A percentile compares a stretch with the other conserved stretches of the same genome.
Conservation (phyloP, 2,113 vertebrate species). For the Pygoscelis adeliae region DNA sequence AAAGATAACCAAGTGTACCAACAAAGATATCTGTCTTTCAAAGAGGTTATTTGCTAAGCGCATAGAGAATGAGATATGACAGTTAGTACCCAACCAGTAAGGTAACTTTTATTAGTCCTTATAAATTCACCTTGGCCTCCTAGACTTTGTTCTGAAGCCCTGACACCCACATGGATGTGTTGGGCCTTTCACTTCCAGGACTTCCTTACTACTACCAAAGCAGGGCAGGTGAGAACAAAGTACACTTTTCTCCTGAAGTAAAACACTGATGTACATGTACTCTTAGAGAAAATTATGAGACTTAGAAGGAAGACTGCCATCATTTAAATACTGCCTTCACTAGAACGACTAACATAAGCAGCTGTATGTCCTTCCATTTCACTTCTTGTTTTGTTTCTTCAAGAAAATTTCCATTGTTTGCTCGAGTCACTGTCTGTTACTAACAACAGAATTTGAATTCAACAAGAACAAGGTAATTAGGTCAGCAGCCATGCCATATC, state of each 20-base stretch:
- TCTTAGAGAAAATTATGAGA: background rate
- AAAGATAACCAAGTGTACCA: background rate
- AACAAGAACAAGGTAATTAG: background rate
- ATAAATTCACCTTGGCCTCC: background rate
- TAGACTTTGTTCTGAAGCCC: background rate
- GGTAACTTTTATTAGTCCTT: background rate
- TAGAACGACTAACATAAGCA: background rate
- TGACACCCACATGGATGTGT: background rate
- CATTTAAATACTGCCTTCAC: background rate
- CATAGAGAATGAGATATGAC: background rate
- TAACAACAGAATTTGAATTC: background rate
- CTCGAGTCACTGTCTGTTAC: background rate
- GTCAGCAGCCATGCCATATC: background rate
- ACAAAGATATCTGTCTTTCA: background rate
- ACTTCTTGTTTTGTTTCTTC: background rate
- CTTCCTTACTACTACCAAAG: background rate
- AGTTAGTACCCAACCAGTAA: background rate
- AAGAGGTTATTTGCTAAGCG: background rate
- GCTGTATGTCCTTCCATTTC: background rate
- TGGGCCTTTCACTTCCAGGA: background rate
- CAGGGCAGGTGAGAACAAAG: background rate
- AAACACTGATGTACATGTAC: background rate
- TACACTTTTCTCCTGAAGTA: background rate
- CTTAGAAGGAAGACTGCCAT: background rate
- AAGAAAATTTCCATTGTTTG: background rate